These are phyloP conservation scores for Echinops telfairi DNA, from an alignment of 2,113 vertebrate genomes.

Conservation along the genomic window DNA sequence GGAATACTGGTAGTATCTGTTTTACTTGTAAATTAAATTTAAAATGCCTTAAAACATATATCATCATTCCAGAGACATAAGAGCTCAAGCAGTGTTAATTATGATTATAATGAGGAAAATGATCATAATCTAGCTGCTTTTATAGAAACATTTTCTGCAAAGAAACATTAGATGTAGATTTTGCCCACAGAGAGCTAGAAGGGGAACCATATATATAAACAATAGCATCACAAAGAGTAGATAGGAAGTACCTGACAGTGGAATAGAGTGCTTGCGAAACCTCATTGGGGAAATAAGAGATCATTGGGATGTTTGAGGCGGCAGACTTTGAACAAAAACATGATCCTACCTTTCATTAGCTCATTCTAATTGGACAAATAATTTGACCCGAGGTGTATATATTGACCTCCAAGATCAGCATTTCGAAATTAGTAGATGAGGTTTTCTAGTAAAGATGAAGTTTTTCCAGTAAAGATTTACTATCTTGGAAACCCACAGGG, in stretches of 20 bases:
- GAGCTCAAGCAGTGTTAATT: no score
- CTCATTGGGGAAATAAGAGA: not conserved
- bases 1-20: no score
- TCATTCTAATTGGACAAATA: not conserved
- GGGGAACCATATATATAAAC: not conserved
- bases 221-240: not conserved
- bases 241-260: not conserved
- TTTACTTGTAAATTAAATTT: no score
- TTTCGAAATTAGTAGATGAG: no score
- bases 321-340: not conserved
- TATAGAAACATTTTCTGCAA: not conserved
- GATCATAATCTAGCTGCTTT: no score
- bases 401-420: no score
- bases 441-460: no score
- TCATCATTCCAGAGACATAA: no score
- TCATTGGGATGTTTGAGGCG: not conserved
- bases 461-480: no score
- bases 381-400: not conserved
- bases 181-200: not conserved
- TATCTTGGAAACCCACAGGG: no score
- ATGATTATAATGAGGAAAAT: no score
- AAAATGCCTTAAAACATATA: no score
- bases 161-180: not conserved
- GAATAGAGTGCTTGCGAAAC: not conserved
- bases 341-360: not conserved